Conservation (phyloP, 2,797 vertebrate species). For the Sitta carolinensis region DNA sequence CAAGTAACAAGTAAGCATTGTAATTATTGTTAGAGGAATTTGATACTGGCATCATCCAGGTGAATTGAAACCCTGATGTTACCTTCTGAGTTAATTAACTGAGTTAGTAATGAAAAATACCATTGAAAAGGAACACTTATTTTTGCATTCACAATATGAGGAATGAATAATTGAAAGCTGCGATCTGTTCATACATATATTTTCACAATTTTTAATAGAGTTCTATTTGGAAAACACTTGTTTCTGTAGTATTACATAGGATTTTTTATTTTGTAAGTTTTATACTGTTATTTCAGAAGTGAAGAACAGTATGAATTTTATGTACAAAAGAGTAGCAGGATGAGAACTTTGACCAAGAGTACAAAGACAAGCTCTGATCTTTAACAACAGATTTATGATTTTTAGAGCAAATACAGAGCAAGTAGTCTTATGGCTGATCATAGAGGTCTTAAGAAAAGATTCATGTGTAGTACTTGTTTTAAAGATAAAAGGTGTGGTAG, state of each 20-base stretch:
- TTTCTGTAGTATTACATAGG: background rate
- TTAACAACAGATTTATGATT: background rate
- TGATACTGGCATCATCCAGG: background rate
- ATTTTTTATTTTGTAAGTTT: background rate
- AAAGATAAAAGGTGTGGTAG: background rate
- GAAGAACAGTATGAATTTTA: background rate
- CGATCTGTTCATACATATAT: background rate
- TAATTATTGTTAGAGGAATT: background rate
- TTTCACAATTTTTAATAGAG: background rate
- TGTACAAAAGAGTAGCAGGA: background rate
- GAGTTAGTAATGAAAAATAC: background rate
- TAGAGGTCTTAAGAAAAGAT: background rate
- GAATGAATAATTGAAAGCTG: background rate
- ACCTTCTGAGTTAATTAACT: background rate
- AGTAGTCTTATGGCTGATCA: background rate
- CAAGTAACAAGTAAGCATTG: background rate
- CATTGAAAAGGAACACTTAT: background rate
- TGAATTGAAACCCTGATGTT: background rate
- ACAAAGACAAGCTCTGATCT: background rate
- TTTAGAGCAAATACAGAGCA: background rate
- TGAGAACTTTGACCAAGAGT: background rate
- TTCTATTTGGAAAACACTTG: background rate
- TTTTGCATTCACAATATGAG: background rate
- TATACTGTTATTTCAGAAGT: background rate
- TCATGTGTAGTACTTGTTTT: background rate